Evolutionary conservation across 92 coral and sea anemone genomes (phyloP).

Genomic region (Phymanthus crucifer): DNA sequence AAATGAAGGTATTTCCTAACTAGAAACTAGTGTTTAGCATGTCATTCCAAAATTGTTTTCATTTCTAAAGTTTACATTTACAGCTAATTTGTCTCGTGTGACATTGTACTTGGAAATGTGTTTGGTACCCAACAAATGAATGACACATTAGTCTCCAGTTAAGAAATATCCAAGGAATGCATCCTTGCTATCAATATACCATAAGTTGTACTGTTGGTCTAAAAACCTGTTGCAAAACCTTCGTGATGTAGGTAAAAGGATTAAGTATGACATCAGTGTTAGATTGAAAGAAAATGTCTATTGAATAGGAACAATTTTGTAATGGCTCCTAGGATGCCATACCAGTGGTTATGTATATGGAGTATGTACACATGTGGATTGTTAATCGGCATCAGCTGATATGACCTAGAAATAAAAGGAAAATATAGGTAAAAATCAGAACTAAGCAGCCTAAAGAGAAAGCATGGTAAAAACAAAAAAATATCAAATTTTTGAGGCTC

Average conservation of each 20-base stretch:
- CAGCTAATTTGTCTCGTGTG: too few species aligned
- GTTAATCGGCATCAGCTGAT: conserved; percentile 14
- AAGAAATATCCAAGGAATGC: neutral
- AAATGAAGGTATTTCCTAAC: too few species aligned
- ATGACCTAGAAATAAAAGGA: neutral
- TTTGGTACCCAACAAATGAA: too few species aligned
- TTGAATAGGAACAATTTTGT: neutral
- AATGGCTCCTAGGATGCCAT: neutral
- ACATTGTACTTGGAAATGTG: too few species aligned
- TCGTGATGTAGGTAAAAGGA: neutral
- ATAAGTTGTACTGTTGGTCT: neutral
- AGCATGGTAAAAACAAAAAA: neutral
- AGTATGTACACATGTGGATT: neutral
- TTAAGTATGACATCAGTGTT: neutral
- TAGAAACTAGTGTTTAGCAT: too few species aligned
- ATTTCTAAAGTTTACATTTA: too few species aligned
- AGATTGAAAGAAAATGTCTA: neutral
- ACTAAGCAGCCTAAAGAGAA: too few species aligned
- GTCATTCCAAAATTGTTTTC: too few species aligned
- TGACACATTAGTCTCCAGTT: neutral
- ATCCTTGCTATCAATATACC: neutral
- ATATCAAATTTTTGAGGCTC: too few species aligned
- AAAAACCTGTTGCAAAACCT: neutral
- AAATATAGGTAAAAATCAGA: too few species aligned
- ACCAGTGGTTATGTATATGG: neutral